phyloP scores from a whole-genome alignment of 2,797 vertebrate genomes.

The Centroberyx gerrardi region DNA sequence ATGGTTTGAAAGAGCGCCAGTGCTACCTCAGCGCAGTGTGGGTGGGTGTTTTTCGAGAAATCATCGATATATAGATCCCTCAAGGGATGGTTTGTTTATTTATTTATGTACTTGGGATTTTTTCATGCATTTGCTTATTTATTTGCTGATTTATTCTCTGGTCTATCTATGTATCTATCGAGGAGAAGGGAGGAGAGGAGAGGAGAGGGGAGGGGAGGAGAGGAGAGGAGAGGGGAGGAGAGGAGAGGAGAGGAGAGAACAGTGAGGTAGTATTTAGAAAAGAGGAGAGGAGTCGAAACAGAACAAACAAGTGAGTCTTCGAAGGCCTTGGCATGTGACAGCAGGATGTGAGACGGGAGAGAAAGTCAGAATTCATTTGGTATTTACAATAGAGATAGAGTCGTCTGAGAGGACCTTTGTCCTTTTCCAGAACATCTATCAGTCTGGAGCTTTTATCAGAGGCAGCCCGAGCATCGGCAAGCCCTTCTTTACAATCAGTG shows the following conservation, averaged over 20 bases:
- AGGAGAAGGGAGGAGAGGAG: not conserved
- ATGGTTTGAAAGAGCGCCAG: not conserved
- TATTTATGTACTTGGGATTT: not conserved
- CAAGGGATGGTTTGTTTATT: not conserved
- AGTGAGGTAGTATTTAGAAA: slow-evolving; percentile 23
- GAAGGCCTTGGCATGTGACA: slow-evolving; percentile 57
- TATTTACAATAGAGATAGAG: slow-evolving; percentile 42
- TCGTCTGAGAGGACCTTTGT: slow-evolving; percentile 24
- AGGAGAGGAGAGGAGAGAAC: slow-evolving; percentile 7
- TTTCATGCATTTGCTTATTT: not conserved
- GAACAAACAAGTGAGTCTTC: slow-evolving; percentile 60
- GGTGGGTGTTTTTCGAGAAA: not conserved
- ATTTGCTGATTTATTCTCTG: not conserved
- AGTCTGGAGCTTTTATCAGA: slow-evolving; percentile 29
- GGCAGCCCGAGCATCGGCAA: slow-evolving; percentile 9
- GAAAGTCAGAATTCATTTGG: slow-evolving; percentile 30
- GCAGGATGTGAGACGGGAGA: slow-evolving; percentile 52
- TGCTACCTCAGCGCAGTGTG: not conserved
- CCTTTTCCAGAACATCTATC: slow-evolving; percentile 28
- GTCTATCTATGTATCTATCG: not conserved
- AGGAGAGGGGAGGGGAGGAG: slow-evolving; percentile 5
- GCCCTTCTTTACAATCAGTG: not conserved
- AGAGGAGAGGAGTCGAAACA: slow-evolving; percentile 1
- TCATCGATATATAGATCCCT: not conserved
- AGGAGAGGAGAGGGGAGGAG: slow-evolving; percentile 5